Percentiles rank a stretch among this genome's conserved stretches.
phyloP scores from a whole-genome alignment of 2,113 vertebrate species.

The Neolamprologus falcicula region DNA sequence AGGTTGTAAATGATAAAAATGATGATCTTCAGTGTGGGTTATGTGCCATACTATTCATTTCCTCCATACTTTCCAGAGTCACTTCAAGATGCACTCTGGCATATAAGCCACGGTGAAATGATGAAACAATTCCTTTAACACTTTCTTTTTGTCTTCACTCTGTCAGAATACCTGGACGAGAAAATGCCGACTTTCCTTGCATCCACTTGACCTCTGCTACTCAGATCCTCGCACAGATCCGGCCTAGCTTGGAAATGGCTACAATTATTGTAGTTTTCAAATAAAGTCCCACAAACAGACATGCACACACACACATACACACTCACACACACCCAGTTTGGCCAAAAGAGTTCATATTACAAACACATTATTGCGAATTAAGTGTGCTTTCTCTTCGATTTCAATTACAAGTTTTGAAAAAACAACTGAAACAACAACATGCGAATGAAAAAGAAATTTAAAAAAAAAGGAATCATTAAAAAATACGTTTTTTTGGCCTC shows the following conservation, averaged over 20 bases:
- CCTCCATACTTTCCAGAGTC: neutral
- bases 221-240: neutral
- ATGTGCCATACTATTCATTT: neutral
- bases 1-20: neutral
- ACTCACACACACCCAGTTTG: conserved; percentile 44
- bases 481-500: conserved; percentile 38
- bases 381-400: conserved; percentile 76
- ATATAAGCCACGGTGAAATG: neutral
- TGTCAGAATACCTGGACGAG: neutral
- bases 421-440: conserved; percentile 66
- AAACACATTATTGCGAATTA: conserved; percentile 79
- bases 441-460: conserved; percentile 47
- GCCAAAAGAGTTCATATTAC: conserved; percentile 58
- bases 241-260: conserved; percentile 20
- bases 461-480: conserved; percentile 35
- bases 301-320: conserved; percentile 37
- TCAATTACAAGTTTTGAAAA: conserved; percentile 48
- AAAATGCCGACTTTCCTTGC: conserved; percentile 20
- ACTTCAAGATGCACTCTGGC: neutral
- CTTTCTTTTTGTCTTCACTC: neutral
- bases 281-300: conserved; percentile 23
- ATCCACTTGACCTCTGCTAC: conserved; percentile 7
- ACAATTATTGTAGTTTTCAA: conserved; percentile 14
- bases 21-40: neutral
- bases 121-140: neutral